Conservation (phyloP, 37 sponge, comb jelly and placozoan genomes). For the Halichondria panicea region DNA sequence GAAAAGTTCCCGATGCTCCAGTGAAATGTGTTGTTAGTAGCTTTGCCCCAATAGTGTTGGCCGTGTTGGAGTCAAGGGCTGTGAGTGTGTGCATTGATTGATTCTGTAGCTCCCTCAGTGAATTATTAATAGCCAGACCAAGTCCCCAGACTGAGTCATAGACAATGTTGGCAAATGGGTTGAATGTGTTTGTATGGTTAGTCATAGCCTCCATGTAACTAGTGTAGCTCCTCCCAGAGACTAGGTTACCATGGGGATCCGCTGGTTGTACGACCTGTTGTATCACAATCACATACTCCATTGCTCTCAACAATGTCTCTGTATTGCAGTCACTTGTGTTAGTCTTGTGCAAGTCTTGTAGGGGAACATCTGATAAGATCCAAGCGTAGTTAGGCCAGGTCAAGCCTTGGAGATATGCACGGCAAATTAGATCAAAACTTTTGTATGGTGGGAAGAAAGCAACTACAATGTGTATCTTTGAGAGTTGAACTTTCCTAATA, state of each 20-base stretch:
- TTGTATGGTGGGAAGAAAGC: background rate
- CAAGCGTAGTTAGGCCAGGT: slow-evolving; percentile 8
- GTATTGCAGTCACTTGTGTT: background rate
- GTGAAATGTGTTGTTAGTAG: background rate
- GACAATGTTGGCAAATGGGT: slow-evolving; percentile 12
- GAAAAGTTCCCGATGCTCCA: slow-evolving; percentile 10
- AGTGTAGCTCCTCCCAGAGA: no score
- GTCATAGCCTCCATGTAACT: background rate
- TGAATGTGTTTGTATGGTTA: background rate
- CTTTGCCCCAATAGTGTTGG: background rate
- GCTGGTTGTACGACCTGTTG: no score
- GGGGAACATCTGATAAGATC: background rate
- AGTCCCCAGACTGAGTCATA: slow-evolving; percentile 21
- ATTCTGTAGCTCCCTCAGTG: background rate
- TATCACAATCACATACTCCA: background rate
- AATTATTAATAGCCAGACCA: slow-evolving; percentile 1
- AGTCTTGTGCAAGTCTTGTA: background rate
- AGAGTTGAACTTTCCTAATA: background rate
- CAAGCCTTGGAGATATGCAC: background rate
- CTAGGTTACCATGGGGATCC: background rate
- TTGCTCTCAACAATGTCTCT: background rate
- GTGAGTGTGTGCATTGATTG: background rate
- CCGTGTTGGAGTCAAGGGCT: background rate
- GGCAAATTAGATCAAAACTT: background rate
- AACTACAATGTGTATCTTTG: slow-evolving; percentile 11